Base-by-base conservation (phyloP, 2,888 invertebrate genomes). In the Augiades crinisus region DNA sequence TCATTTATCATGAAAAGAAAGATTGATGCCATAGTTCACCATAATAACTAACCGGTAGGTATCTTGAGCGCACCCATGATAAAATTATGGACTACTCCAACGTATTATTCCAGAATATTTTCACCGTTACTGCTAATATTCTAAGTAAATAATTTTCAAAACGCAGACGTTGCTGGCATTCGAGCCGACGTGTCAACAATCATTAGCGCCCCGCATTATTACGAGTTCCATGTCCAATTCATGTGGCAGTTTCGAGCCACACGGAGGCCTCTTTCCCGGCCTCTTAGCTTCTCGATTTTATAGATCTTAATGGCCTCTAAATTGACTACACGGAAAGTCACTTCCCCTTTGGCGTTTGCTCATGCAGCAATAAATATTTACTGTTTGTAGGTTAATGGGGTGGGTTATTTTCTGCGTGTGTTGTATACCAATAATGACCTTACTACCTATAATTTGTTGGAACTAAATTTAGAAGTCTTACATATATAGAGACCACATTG, bases 241-340 rank as follows among this genome's bases (percentile, higher is more conserved):
- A 51, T 51, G 44, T 37, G 37, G 7, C 41, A 13, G 38, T 50
- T 36, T 50, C 45, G 43, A 33, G 43, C 14, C 47, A 24, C 41
- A 33, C 4, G 16, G 14, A 44, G 36, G 34, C 36, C 36, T 45
- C 44, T 34, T 22, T 27, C 16, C 27, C 24, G 38, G 31, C 31
- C 10, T 33, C 36, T 33, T 40, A 24, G 50, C 50, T 56, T 54
- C 55, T 44, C 44, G 54, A 53, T 55, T 59, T 58, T 57, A 60
- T 58, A 55, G 54, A 53, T 59, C 60, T 59, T 61, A 62, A 64
- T 58, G 59, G 59, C 57, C 27, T 55, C 59, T 57, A 52, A 57
- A 64, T 61, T 59, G 61, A 57, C 55, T 58, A 64, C 62, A 64
- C 46, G 63, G 56, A 64, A 63, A 62, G 52, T 55, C 58, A 64